Evolutionary conservation across 92 coral and sea anemone genomes (phyloP).

Genomic region (Zoanthus sociatus): DNA sequence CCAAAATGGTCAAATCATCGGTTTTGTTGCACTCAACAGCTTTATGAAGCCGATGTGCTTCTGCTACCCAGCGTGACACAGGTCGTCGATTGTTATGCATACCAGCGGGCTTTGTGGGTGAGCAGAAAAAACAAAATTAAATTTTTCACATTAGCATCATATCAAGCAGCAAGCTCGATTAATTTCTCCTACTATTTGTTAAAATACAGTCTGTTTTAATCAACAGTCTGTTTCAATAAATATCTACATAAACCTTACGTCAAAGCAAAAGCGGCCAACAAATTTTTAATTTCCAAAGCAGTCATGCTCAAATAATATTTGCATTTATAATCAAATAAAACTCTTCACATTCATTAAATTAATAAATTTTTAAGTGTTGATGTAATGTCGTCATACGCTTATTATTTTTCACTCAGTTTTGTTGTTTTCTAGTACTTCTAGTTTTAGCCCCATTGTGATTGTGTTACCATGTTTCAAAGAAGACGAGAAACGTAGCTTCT

Average conservation of each 20-base stretch:
- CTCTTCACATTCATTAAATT: not conserved
- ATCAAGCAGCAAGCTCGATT: not conserved
- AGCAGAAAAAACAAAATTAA: not conserved
- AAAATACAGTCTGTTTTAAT: not conserved
- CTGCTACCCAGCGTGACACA: slow-evolving; percentile 70
- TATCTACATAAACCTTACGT: not conserved
- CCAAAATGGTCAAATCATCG: slow-evolving; percentile 66
- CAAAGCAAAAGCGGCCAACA: not conserved
- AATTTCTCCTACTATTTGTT: not conserved
- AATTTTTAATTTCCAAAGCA: not conserved
- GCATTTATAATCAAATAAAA: slow-evolving; percentile 26
- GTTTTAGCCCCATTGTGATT: not conserved
- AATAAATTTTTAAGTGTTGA: not conserved
- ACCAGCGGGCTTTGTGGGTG: not conserved
- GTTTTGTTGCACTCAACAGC: slow-evolving; percentile 55
- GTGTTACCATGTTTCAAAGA: not conserved
- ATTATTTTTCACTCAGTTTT: not conserved
- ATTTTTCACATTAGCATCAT: not conserved
- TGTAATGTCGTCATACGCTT: not conserved
- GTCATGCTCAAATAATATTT: slow-evolving; percentile 2
- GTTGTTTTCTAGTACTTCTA: not conserved
- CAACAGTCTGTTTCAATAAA: not conserved
- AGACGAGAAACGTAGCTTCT: too few relatives aligned
- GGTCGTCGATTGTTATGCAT: not conserved
- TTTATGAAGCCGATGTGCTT: slow-evolving; percentile 64